Evolutionary conservation across 2,113 vertebrate species (phyloP), one percentile per base, ranked within the genome.

Genomic region (Chionis minor): DNA sequence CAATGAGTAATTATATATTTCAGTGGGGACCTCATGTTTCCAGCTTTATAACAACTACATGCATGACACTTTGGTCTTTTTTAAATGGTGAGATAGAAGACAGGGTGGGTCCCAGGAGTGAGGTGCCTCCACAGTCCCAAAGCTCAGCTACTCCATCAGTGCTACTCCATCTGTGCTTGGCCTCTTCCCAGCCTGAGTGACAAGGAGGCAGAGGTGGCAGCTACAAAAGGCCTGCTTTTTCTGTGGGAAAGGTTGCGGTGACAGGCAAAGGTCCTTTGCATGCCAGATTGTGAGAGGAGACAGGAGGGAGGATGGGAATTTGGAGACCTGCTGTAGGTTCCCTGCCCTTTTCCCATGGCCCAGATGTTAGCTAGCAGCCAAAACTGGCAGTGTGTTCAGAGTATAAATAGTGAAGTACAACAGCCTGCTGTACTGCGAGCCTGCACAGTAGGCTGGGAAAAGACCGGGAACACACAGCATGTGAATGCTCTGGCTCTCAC

Each of bases 281-380:
- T 55, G 67, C 20, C 59, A 55, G 67, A 93, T 8, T 69, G 40
- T 56, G 73, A 67, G 78, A 66, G 45, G 33, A 93, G 55, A 49
- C 27, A 44, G 47, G 40, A 83, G 9, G 63, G 58, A 93, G 79
- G 71, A n/a, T 80, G 85, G 88, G 88, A 96, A 86, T 85, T 42
- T 9, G 24, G 67, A 70, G 91, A 84, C 73, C 81, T 72, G 77
- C 69, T 79, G 38, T 81, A 12, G 5, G 38, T 65, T 82, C 51
- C 40, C 30, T 88, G 92, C 62, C 87, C 88, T 93, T 93, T 96
- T 96, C 85, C 93, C 93, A 92, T 24, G 82, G 90, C 82, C 92
- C 79, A 87, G 81, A 87, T 75, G 33, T 80, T 69, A 90, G 62
- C 84, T 82, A 88, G 90, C 92, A 96, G 79, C 27, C 91, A 52